These are phyloP conservation scores for Tautogolabrus adspersus DNA, from an alignment of 2,113 vertebrate genomes.

Conservation along the genomic window DNA sequence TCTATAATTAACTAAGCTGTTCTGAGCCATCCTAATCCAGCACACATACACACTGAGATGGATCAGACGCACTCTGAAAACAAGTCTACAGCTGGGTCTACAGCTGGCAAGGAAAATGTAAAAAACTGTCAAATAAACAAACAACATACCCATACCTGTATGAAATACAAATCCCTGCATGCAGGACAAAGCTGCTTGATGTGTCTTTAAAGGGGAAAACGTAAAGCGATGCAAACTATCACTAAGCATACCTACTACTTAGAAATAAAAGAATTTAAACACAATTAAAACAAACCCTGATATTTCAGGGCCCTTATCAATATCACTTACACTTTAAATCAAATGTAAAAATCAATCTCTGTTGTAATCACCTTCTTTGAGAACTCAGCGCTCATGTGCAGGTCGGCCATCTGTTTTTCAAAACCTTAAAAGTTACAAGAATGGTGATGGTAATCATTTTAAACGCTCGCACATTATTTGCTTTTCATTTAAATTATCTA, in stretches of 20 bases:
- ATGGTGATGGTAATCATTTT: too few species aligned
- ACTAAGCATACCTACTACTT: background rate
- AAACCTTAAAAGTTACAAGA: too few species aligned
- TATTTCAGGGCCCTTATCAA: too few species aligned
- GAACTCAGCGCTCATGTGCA: too few species aligned
- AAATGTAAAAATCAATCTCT: too few species aligned
- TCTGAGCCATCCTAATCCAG: slow-evolving; percentile 82
- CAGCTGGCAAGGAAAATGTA: background rate
- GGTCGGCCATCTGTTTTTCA: too few species aligned
- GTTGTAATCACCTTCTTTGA: too few species aligned
- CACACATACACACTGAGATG: slow-evolving; percentile 65
- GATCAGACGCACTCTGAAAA: slow-evolving; percentile 62
- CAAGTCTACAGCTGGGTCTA: slow-evolving; percentile 23
- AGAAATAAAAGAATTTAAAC: background rate
- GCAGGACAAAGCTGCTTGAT: background rate
- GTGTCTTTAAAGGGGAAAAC: background rate
- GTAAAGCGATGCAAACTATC: background rate
- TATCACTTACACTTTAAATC: too few species aligned
- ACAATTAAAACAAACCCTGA: background rate
- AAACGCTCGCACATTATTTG: too few species aligned
- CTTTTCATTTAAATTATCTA: too few species aligned
- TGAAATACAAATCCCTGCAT: background rate
- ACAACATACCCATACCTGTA: background rate
- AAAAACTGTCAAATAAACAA: background rate
- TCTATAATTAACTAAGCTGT: slow-evolving; percentile 87